Evolutionary conservation across 2,113 vertebrate species (phyloP).

Genomic region (Poeciliopsis turrubarensis): DNA sequence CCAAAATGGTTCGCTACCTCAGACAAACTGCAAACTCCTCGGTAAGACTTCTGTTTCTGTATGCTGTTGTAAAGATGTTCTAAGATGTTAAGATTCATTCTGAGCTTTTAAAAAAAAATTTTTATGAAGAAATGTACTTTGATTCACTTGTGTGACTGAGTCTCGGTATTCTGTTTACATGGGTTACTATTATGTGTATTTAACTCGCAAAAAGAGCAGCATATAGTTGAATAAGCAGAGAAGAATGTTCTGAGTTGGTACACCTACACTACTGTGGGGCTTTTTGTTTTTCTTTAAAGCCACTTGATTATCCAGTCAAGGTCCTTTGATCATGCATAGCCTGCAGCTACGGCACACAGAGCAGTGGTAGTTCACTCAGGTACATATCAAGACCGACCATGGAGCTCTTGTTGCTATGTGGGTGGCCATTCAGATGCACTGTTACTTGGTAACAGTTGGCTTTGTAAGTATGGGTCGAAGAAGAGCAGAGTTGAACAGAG

Average conservation of each 20-base stretch:
- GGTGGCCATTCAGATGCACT: conserved; percentile 57
- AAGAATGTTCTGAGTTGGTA: background rate
- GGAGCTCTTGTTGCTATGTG: conserved; percentile 69
- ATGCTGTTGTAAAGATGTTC: background rate
- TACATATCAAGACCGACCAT: conserved; percentile 36
- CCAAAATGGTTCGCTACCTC: conserved; percentile 83
- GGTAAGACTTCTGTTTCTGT: conserved; percentile 53
- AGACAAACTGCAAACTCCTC: conserved; percentile 81
- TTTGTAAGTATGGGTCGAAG: conserved; percentile 53
- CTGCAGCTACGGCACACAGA: conserved; percentile 3
- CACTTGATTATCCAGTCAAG: conserved; percentile 14
- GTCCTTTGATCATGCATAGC: conserved; percentile 8
- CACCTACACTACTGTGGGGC: background rate
- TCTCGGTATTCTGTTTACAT: conserved; percentile 19
- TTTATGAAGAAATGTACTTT: conserved; percentile 35
- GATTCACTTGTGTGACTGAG: conserved; percentile 14
- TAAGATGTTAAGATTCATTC: too few species aligned
- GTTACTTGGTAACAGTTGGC: conserved; percentile 81
- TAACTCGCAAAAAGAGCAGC: conserved; percentile 5
- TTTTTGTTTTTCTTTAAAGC: conserved; percentile 5
- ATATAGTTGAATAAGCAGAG: conserved; percentile 33
- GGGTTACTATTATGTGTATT: conserved; percentile 1
- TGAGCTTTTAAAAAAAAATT: too few species aligned
- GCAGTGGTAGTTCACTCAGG: conserved; percentile 29
- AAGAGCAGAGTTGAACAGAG: conserved; percentile 37